Evolutionary conservation across 37 sponge, comb jelly and placozoan genomes (phyloP).

Genomic region (Diacarnus erythraeanus): DNA sequence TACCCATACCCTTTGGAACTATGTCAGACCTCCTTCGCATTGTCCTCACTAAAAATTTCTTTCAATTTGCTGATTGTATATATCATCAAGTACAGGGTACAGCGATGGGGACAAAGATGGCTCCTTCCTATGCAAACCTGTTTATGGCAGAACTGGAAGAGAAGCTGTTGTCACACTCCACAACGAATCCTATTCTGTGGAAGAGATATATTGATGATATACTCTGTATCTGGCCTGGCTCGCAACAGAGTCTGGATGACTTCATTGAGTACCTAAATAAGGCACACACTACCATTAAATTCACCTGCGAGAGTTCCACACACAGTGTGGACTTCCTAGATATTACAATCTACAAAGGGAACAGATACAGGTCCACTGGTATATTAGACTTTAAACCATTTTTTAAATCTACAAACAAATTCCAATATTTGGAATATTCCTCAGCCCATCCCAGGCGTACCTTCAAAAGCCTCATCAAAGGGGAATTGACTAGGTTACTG

Average conservation of each 20-base stretch:
- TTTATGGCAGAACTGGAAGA: no score
- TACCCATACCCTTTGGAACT: background rate
- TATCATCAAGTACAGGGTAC: constrained; percentile 33
- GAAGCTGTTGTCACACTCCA: background rate
- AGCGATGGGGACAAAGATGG: constrained; percentile 42
- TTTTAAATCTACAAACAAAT: background rate
- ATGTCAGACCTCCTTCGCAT: background rate
- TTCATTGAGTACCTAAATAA: background rate
- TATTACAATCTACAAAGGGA: background rate
- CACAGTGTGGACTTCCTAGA: background rate
- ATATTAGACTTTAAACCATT: background rate
- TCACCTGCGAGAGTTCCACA: background rate
- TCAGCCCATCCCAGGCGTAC: background rate
- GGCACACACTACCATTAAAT: background rate
- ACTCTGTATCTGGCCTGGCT: constrained; percentile 19
- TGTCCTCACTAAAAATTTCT: constrained; percentile 17
- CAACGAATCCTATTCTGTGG: constrained; percentile 11
- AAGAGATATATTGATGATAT: constrained; percentile 40
- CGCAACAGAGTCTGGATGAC: background rate
- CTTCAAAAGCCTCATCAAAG: background rate
- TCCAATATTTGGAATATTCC: background rate
- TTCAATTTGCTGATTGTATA: constrained; percentile 5
- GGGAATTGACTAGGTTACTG: background rate
- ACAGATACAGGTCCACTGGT: background rate
- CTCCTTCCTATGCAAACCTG: constrained; percentile 28